Base-by-base conservation (phyloP, 2,888 invertebrate genomes). In the Liopterus haemorrhoidalis region DNA sequence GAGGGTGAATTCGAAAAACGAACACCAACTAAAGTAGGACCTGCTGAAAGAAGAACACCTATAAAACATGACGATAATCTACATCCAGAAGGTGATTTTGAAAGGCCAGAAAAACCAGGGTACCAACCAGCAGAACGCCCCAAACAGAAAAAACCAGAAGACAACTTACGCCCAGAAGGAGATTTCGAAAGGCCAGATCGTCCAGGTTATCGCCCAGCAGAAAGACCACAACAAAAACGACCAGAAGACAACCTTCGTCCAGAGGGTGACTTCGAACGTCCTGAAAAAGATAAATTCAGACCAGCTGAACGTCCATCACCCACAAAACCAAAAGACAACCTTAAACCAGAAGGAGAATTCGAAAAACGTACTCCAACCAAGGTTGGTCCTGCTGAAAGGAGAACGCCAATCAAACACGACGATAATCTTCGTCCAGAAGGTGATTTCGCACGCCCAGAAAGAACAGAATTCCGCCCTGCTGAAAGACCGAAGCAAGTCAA, bases 1-100 rank as follows among this genome's bases (percentile, higher is more conserved):
- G 76, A 74, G 58, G 76, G 75, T 9, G 70, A 73, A 1, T 70
- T 70, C 63, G 69, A 77, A 50, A 60, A 66, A 32, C 74, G 70
- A 4, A 64, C 68, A 37, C 69, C 67, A 38, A 59, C 67, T 1
- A 57, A 65, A 8, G 57, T 63, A 6, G 61, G 61, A 6, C 74
- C 76, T 50, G 71, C 73, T 4, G 82, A 83, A 63, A 70, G 80
- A 52, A 75, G 79, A 38, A 75, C 70, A 58, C 75, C 78, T 46
- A 66, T 63, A 14, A 65, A 61, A 52, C 70, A 66, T 27, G 60
- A 59, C 14, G 72, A 74, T 55, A 67, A 68, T 41, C 51, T 65
- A 3, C 51, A 44, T 12, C 62, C 64, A 2, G 68, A 67, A 54
- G 67, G 70, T 12, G 66, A 68, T 4, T 70, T 70, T 54, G 71